Evolutionary conservation across 2,113 vertebrate genomes (phyloP), one percentile per base, ranked within the genome.

Genomic region (Pungitius pungitius): DNA sequence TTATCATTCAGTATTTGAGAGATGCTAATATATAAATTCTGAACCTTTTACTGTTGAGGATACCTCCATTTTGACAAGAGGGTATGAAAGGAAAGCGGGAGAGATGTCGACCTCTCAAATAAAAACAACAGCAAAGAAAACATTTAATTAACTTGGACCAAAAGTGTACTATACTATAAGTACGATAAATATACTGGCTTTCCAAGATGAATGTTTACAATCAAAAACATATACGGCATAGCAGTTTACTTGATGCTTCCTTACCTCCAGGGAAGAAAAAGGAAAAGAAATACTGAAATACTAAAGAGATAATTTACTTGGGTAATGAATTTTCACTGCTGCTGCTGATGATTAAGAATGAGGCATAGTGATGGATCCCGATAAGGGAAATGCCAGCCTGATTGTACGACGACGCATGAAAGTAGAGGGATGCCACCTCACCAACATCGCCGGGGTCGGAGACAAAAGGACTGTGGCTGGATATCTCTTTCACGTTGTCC

Each of bases 241-340:
- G 39, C 26, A 47, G 60, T 24, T 37, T 67, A 35, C 73, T 56
- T 78, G 60, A 67, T 75, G 22, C 24, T 42, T 17, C n/a, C 55
- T 78, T 78, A 45, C 33, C 20, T 62, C 20, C 33, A 58, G 20
- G 79, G 33, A 78, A 49, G 9, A 40, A 60, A 20, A 11, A 20
- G 49, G 58, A 82, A 78, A 73, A 42, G 24, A 71, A 80, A 88
- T 86, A 80, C 87, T 89, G 51, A 89, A 88, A 89, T 83, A 80
- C 80, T 84, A 83, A 87, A 82, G 75, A 87, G 80, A 85, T 90
- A 58, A 83, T 88, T 85, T 85, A 71, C 62, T 68, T 42, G 77
- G 73, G 69, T 85, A 86, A 90, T 87, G 82, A 85, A 85, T 73
- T 90, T 89, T 90, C 30, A 56, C 37, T 88, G 82, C 73, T 88